These are phyloP conservation scores for Neoascia interrupta DNA, from an alignment of 2,888 invertebrate species.

Conservation along the genomic window DNA sequence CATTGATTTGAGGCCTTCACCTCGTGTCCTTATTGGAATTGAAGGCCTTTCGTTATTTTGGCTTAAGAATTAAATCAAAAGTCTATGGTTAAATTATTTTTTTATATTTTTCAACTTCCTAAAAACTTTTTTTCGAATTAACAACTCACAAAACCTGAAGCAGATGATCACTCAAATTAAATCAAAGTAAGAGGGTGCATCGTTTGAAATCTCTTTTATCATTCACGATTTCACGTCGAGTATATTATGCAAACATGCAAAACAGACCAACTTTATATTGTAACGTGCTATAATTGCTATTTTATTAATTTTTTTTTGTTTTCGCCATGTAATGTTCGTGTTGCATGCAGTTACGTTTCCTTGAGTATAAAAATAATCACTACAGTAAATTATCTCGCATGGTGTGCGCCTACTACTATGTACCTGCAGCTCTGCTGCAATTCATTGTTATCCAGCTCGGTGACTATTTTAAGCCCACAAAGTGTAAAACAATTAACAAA, in stretches of 20 bases:
- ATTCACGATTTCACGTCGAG: too few relatives aligned
- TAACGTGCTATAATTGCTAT: conserved; percentile 20
- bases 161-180: too few relatives aligned
- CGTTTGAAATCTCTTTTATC: too few relatives aligned
- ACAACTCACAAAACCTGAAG: too few relatives aligned
- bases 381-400: conserved; percentile 63
- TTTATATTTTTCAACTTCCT: too few relatives aligned
- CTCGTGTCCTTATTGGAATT: too few relatives aligned
- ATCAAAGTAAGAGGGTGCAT: too few relatives aligned
- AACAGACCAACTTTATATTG: conserved; percentile 24
- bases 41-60: too few relatives aligned
- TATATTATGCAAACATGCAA: conserved; percentile 56
- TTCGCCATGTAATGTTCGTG: conserved; percentile 41
- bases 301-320: conserved; percentile 24
- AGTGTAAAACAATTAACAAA: conserved; percentile 54
- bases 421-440: conserved; percentile 21
- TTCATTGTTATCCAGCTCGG: conserved; percentile 42
- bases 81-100: too few relatives aligned
- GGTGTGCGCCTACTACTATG: conserved; percentile 43
- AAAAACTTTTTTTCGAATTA: too few relatives aligned
- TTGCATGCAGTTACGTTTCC: conserved; percentile 63
- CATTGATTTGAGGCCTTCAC: too few relatives aligned
- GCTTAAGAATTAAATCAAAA: too few relatives aligned
- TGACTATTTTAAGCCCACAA: conserved; percentile 42
- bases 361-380: conserved; percentile 62